Conservation (phyloP, 2,113 vertebrate genomes). For the Cavia porcellus region DNA sequence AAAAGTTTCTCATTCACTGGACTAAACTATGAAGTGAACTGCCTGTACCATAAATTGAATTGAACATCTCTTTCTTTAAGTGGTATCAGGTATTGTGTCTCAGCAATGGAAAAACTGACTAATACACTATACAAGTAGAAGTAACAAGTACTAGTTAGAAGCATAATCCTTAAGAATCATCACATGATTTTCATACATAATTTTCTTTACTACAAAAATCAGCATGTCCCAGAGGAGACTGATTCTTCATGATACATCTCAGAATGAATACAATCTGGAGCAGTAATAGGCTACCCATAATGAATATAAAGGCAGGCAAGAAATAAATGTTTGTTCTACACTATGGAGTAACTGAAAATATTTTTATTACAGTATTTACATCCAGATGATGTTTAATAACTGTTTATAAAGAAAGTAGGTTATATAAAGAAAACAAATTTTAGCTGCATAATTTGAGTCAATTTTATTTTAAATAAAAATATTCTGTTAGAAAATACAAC, state of each 20-base stretch:
- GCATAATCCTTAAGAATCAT: not conserved
- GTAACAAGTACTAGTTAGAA: not conserved
- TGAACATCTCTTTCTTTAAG: not conserved
- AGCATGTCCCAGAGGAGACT: not conserved
- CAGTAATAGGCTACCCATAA: not conserved
- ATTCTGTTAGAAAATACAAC: not conserved
- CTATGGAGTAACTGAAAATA: not conserved
- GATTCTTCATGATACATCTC: not conserved
- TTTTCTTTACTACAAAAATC: not conserved
- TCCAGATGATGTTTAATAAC: not conserved
- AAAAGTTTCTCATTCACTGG: not conserved
- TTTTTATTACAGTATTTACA: not conserved
- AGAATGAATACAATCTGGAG: not conserved
- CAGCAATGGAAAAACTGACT: not conserved
- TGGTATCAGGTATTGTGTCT: not conserved
- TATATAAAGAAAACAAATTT: not conserved
- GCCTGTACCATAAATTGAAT: not conserved
- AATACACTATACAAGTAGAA: not conserved
- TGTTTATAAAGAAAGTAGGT: not conserved
- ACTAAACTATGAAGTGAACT: not conserved
- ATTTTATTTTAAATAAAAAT: not conserved
- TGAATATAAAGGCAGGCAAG: not conserved
- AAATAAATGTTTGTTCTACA: not conserved
- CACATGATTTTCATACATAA: not conserved
- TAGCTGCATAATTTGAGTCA: not conserved